These are phyloP conservation scores for Lerema accius DNA, from an alignment of 1,140 invertebrate genomes.

Conservation along the genomic window DNA sequence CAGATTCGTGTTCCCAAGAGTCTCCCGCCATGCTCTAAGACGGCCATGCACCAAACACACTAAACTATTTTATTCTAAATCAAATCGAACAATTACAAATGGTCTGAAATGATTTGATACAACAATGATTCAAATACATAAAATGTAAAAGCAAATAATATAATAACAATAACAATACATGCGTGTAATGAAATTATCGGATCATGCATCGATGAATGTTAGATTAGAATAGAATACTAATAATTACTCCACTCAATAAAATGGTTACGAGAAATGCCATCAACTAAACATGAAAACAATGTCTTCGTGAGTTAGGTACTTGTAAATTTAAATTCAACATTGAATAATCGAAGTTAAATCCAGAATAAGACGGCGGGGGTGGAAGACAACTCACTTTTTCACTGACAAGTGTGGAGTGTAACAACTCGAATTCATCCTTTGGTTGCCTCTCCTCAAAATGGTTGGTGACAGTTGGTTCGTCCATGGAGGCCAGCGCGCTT, in stretches of 20 bases:
- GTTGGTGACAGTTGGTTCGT: conserved; percentile 79
- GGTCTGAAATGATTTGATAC: not conserved
- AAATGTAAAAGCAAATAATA: not conserved
- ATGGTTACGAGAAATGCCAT: not conserved
- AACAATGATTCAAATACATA: not conserved
- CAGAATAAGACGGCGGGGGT: conserved; percentile 6
- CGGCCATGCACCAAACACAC: too few relatives aligned
- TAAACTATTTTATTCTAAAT: too few relatives aligned
- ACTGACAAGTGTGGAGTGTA: conserved; percentile 64
- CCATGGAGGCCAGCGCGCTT: conserved; percentile 56
- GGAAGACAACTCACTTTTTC: conserved; percentile 76
- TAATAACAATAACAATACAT: not conserved
- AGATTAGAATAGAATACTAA: not conserved
- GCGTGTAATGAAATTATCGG: too few relatives aligned
- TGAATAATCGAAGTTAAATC: conserved; percentile 14
- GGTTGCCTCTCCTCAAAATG: conserved; percentile 90
- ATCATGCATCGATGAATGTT: too few relatives aligned
- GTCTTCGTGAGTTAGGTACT: not conserved
- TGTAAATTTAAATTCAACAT: not conserved
- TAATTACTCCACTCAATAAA: not conserved
- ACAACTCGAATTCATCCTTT: conserved; percentile 91
- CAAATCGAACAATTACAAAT: too few relatives aligned
- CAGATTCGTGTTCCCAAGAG: too few relatives aligned
- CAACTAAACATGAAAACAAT: not conserved
- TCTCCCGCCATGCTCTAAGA: too few relatives aligned